Percentiles rank a stretch among this genome's conserved stretches.
phyloP scores from a whole-genome alignment of 2,888 invertebrate genomes.

The Catonia carolina region DNA sequence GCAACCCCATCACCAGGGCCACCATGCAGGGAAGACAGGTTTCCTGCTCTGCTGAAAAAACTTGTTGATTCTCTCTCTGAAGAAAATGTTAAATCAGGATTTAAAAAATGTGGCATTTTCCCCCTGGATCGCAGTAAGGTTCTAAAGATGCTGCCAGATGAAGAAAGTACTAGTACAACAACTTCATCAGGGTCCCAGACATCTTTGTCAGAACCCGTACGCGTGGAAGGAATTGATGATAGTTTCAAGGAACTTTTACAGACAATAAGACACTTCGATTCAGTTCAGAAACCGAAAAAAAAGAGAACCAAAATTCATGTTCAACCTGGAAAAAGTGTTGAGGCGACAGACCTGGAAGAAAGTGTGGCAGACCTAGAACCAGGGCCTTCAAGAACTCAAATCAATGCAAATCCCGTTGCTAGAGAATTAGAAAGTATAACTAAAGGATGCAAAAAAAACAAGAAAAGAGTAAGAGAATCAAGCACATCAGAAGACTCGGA shows the following conservation, averaged over 20 bases:
- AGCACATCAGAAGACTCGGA: too few relatives aligned
- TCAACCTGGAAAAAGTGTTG: slow-evolving; percentile 19
- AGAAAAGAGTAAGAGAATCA: too few relatives aligned
- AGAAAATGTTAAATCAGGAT: slow-evolving; percentile 21
- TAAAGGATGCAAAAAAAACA: too few relatives aligned
- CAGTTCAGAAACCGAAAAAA: slow-evolving; percentile 12
- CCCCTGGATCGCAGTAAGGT: slow-evolving; percentile 23
- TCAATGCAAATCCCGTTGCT: too few relatives aligned
- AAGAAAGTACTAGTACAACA: too few relatives aligned
- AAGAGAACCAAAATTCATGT: slow-evolving; percentile 16
- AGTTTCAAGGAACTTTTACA: slow-evolving; percentile 19
- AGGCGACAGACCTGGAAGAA: slow-evolving; percentile 16
- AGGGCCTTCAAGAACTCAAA: too few relatives aligned
- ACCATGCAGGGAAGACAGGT: too few relatives aligned
- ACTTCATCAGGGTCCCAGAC: too few relatives aligned
- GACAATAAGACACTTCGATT: slow-evolving; percentile 17
- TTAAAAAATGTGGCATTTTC: slow-evolving; percentile 23
- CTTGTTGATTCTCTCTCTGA: slow-evolving; percentile 3
- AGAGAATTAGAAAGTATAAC: too few relatives aligned
- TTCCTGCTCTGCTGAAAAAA: slow-evolving; percentile 17
- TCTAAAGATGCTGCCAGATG: slow-evolving; percentile 18
- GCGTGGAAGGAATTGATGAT: slow-evolving; percentile 14
- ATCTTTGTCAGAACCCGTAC: slow-evolving; percentile 8
- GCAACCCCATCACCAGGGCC: too few relatives aligned
- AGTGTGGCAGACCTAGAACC: too few relatives aligned